These are phyloP conservation scores for Coboldia fuscipes DNA, from an alignment of 1,140 invertebrate genomes.

Conservation along the genomic window DNA sequence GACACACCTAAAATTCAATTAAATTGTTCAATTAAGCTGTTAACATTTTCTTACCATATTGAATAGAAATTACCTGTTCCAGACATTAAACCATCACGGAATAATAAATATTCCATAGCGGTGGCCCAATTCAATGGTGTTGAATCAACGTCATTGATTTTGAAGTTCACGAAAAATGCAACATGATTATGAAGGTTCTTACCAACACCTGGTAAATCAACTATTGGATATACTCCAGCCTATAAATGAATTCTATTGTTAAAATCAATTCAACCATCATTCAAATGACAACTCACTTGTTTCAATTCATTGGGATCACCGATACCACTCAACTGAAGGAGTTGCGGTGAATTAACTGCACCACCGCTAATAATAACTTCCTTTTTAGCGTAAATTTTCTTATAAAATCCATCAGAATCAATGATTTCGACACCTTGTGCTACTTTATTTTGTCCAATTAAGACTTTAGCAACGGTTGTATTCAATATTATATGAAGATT, in stretches of 20 bases:
- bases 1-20: slow-evolving; percentile 30
- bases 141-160: slow-evolving; percentile 62
- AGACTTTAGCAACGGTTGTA: slow-evolving; percentile 43
- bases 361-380: slow-evolving; percentile 56
- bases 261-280: not conserved
- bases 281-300: slow-evolving; percentile 12
- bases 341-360: slow-evolving; percentile 58
- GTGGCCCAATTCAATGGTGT: slow-evolving; percentile 68
- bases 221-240: slow-evolving; percentile 38
- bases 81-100: slow-evolving; percentile 66
- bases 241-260: slow-evolving; percentile 2
- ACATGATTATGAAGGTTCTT: slow-evolving; percentile 78
- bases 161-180: slow-evolving; percentile 50
- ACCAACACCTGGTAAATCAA: slow-evolving; percentile 64
- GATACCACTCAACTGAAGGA: slow-evolving; percentile 65
- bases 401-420: slow-evolving; percentile 27
- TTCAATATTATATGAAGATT: slow-evolving; percentile 61
- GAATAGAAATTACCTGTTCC: slow-evolving; percentile 36
- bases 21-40: slow-evolving; percentile 1
- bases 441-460: slow-evolving; percentile 33
- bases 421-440: slow-evolving; percentile 29
- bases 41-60: not conserved
- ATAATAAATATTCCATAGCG: slow-evolving; percentile 65
- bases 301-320: slow-evolving; percentile 51
- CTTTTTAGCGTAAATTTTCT: slow-evolving; percentile 43